Evolutionary conservation across 2,888 invertebrate species (phyloP).

Genomic region (Sycophila texana): DNA sequence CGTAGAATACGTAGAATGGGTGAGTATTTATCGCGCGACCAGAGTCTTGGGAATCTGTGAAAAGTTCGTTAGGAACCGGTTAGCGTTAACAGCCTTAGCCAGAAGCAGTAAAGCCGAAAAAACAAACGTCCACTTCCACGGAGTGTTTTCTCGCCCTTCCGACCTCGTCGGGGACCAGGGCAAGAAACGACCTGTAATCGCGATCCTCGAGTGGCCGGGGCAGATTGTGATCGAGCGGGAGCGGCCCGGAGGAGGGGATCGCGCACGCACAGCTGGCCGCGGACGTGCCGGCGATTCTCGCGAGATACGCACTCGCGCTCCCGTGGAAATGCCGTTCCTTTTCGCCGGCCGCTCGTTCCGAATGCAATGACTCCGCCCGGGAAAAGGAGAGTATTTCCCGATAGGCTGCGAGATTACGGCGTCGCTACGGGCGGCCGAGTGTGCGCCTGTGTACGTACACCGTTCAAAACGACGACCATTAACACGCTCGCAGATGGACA

Average conservation of each 20-base stretch:
- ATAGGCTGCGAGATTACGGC: slow-evolving; percentile 6
- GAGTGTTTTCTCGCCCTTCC: slow-evolving; percentile 22
- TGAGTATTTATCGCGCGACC: not conserved
- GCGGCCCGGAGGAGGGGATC: slow-evolving; percentile 23
- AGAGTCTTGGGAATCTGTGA: not conserved
- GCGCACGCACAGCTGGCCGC: slow-evolving; percentile 57
- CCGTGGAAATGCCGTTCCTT: slow-evolving; percentile 29
- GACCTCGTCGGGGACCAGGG: not conserved
- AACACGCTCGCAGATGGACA: slow-evolving; percentile 21
- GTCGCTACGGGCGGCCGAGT: not conserved
- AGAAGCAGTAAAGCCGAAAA: slow-evolving; percentile 42
- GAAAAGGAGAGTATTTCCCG: slow-evolving; percentile 18
- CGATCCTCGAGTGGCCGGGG: slow-evolving; percentile 7
- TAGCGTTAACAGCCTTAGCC: slow-evolving; percentile 27
- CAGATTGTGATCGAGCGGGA: slow-evolving; percentile 22
- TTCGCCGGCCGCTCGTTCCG: not conserved
- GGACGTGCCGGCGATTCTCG: slow-evolving; percentile 62
- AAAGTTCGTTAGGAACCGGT: slow-evolving; percentile 22
- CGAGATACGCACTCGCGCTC: slow-evolving; percentile 53
- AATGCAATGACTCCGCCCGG: not conserved
- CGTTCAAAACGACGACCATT: not conserved
- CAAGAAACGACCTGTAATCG: slow-evolving; percentile 22
- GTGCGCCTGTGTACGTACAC: no score
- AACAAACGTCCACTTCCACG: slow-evolving; percentile 23
- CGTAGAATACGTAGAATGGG: not conserved